Evolutionary conservation across 64 coral and sea anemone genomes (phyloP), one percentile per base, ranked within the genome.

Genomic region (Montipora foliosa): DNA sequence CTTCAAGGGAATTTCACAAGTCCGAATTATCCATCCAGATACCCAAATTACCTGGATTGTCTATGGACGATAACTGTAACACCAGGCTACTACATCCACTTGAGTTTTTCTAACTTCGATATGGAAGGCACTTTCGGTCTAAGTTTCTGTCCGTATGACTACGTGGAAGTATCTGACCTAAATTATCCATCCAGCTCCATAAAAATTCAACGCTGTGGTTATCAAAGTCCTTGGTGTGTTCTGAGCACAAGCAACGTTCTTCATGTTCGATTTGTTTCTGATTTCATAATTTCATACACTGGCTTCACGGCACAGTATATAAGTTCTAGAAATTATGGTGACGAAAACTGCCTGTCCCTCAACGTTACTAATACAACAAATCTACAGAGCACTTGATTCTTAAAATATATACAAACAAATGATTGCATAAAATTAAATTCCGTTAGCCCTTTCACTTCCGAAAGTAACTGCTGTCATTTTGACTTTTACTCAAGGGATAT

Each of bases 1-100:
- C 49, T 19, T 44, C 48, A 51, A 53, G 48, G 49, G 25, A 25
- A 25, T 25, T 53, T 51, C 17, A 53, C 17, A 49, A 53, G 75
- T 49, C 75, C 75, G 45, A 77, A 47, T 47, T 47, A 77, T 77
- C 75, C 75, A 77, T 77, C 16, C 47, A 15, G 45, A 15, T 77
- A 77, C 13, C 75, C 75, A 47, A 10, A 16, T 47, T 50, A 47
- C 75, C 3, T 77, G 6, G 10, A 44, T 13, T 77, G 75, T 15
- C 9, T 16, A 4, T 77, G 75, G 75, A 77, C 44, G 45, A 77
- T 77, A 12, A 17, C 75, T 77, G 45, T 48, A 47, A 77, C 44
- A 50, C 73, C 73, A 29, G 73, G 73, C 10, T 46, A 75, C 73
- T 75, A 29, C 8, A 10, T 75, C 44, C 14, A 46, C 25, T 25